A percentile compares a stretch with the other conserved stretches of the same genome.
Evolutionary conservation across 1,140 invertebrate genomes (phyloP).

Genomic region (Gonatopus flavifemur): DNA sequence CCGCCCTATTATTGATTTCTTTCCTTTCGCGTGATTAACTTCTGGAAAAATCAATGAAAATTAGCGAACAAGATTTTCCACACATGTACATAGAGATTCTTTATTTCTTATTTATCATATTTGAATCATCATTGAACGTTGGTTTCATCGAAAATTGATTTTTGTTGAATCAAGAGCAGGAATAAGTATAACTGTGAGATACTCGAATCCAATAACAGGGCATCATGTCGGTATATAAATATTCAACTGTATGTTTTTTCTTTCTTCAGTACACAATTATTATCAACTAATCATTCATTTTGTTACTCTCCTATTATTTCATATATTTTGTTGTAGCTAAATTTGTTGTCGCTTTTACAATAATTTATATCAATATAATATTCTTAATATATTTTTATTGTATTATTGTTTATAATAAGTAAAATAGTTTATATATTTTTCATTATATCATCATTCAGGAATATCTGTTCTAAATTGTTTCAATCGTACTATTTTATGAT

Average conservation of each 20-base stretch:
- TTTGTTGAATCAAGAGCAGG: conserved; percentile 4
- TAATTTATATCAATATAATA: conserved; percentile 53
- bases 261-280: conserved; percentile 39
- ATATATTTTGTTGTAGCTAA: conserved; percentile 55
- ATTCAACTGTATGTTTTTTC: conserved; percentile 42
- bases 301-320: conserved; percentile 57
- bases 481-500: too few species aligned
- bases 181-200: conserved; percentile 3
- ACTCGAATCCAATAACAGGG: conserved; percentile 47
- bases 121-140: background rate
- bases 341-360: conserved; percentile 54
- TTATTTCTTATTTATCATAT: conserved; percentile 2
- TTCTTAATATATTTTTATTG: conserved; percentile 38
- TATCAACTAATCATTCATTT: conserved; percentile 54
- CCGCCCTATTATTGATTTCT: conserved; percentile 49
- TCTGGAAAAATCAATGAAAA: background rate
- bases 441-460: conserved; percentile 39
- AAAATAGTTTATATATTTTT: conserved; percentile 49
- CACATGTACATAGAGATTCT: background rate
- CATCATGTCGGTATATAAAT: conserved; percentile 49
- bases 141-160: background rate
- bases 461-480: conserved; percentile 37
- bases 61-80: background rate
- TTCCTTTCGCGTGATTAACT: conserved; percentile 16
- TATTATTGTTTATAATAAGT: conserved; percentile 50